A percentile compares a stretch with the other conserved stretches of the same genome.
phyloP scores from a whole-genome alignment of 1,140 invertebrate genomes.

The Wasmannia auropunctata region DNA sequence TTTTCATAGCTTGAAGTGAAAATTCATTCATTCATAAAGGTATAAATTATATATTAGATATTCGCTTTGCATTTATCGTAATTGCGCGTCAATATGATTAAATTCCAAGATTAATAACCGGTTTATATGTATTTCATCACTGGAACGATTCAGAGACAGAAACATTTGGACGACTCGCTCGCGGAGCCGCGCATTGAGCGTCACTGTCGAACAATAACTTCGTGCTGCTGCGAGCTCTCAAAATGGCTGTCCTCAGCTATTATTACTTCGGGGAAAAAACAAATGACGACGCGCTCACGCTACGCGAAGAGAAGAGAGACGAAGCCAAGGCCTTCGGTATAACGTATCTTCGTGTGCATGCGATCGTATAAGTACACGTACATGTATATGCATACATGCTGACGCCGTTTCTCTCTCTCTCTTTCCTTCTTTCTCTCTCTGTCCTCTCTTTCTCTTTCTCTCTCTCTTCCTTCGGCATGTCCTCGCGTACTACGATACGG shows the following conservation, averaged over 20 bases:
- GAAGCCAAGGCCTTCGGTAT: constrained; percentile 74
- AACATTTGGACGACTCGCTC: background rate
- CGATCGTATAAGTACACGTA: constrained; percentile 50
- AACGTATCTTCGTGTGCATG: constrained; percentile 46
- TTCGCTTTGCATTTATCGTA: background rate
- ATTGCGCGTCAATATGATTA: background rate
- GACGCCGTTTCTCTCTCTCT: constrained; percentile 18
- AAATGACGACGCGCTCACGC: constrained; percentile 75
- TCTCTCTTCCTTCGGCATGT: constrained; percentile 55
- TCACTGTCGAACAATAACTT: constrained; percentile 84
- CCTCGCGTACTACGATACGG: constrained; percentile 61
- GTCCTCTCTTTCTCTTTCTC: background rate
- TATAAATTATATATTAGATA: background rate
- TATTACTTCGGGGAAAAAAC: constrained; percentile 83
- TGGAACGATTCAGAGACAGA: background rate
- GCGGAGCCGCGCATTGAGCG: constrained; percentile 71
- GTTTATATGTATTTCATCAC: background rate
- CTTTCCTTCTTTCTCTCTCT: background rate
- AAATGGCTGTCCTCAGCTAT: constrained; percentile 85
- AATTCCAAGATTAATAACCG: background rate
- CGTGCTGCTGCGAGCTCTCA: constrained; percentile 83
- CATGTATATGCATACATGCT: constrained; percentile 45
- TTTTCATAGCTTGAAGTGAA: background rate
- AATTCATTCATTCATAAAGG: background rate
- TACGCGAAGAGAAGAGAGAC: constrained; percentile 72